Evolutionary conservation across 2,113 vertebrate genomes (phyloP), one percentile per base, ranked within the genome.

Genomic region (Mus musculus): DNA sequence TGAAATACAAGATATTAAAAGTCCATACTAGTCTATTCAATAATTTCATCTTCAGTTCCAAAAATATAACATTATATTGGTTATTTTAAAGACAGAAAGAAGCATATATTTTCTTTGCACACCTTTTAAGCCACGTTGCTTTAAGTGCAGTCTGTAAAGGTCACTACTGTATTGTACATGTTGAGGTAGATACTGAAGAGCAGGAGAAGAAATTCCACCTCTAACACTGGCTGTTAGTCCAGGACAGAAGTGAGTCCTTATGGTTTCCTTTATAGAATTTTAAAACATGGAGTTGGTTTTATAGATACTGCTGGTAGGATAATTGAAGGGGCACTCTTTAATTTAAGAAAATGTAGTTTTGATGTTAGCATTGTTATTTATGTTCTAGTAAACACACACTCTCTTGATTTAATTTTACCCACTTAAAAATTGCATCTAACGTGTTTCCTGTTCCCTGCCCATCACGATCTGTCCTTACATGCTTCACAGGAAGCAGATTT

Each of bases 341-440:
- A 95, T 89, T 96, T 97, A 92, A 82, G 73, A 96, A 96, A 96
- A 86, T 87, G 36, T 54, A 95, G 90, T 94, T 96, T 88, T 90
- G 86, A 95, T 97, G 95, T 96, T 94, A 95, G 95, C 90, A 95
- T 93, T 95, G 92, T 89, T 96, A 96, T 95, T 95, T 97, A 88
- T 91, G 13, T 94, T 94, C 85, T 56, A 95, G 77, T 93, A 96
- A 97, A 97, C 19, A 90, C 88, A 78, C 30, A 49, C 49, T 89
- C 46, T 84, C 91, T 95, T 95, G 95, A 96, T 97, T 96, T 97
- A 97, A 97, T 97, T 97, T 95, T 96, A 93, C 77, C 61, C 71
- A 96, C 92, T 96, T 61, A 96, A 97, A 97, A 96, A 87, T 89
- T 94, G 89, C 81, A 39, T 94, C 81, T 67, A 91, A 91, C 49